Evolutionary conservation across 2,797 vertebrate species (phyloP).

Genomic region (Clarias fuscus): DNA sequence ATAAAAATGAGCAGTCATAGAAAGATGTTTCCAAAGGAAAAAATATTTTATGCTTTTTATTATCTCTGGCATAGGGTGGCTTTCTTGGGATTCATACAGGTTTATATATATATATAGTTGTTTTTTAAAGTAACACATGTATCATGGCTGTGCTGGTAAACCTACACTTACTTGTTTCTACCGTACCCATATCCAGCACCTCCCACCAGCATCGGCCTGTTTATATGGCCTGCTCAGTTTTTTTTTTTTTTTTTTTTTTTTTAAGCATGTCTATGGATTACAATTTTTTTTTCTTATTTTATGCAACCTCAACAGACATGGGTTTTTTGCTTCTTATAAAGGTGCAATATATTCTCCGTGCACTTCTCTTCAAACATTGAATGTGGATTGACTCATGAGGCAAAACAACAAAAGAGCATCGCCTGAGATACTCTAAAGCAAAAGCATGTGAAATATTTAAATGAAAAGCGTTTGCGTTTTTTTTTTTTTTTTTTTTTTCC

Average conservation of each 20-base stretch:
- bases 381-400: constrained; percentile 54
- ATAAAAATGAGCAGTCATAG: constrained; percentile 2
- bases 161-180: background rate
- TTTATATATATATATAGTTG: background rate
- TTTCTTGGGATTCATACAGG: background rate
- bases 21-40: constrained; percentile 31
- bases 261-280: background rate
- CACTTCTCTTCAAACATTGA: constrained; percentile 45
- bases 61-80: background rate
- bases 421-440: constrained; percentile 67
- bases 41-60: constrained; percentile 26
- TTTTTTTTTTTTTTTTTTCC: constrained; percentile 57
- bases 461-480: constrained; percentile 78
- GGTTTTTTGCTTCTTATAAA: constrained; percentile 30
- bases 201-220: constrained; percentile 8
- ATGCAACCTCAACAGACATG: background rate
- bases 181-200: background rate
- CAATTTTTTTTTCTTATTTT: background rate
- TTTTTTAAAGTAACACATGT: background rate
- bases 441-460: constrained; percentile 82
- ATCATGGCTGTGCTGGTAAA: background rate
- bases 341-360: constrained; percentile 38
- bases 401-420: constrained; percentile 53
- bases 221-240: background rate
- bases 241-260: constrained; percentile 9